Evolutionary conservation across 1,140 invertebrate species (phyloP), one percentile per base, ranked within the genome.

Genomic region (Delia radicum): DNA sequence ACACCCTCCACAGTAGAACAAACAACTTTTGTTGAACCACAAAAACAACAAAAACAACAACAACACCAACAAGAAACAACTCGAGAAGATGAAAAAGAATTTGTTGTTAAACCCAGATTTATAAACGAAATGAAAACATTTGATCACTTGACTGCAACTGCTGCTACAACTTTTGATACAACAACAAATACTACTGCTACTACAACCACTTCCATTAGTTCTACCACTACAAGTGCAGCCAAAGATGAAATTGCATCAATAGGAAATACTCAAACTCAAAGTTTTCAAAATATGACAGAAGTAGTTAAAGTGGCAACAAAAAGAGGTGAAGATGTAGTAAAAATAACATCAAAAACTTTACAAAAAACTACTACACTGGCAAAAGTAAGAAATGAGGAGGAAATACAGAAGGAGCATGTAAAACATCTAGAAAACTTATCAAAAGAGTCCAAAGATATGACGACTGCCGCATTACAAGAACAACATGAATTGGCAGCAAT

Each of bases 21-120:
- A n/a, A n/a, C n/a, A 75, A 74, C 37, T 42, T 10, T 13, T 42
- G 37, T 42, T 42, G 37, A n/a, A n/a, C n/a, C n/a, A n/a, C 37
- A 42, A 10, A 10, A 42, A 42, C 37, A 15, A 10, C 37, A 42
- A 10, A 1, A 42, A 3, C 7, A 10, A 5, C 10, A 42, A 10
- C 37, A 13, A 0, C 10, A 15, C 37, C 37, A 42, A 42, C 37
- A 42, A 42, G n/a, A n/a, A n/a, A n/a, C n/a, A n/a, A 42, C 37
- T 79, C 1, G 3, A 13, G 37, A 13, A 5, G 37, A 42, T 10
- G 37, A 42, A 13, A 3, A 10, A 42, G 37, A 42, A 10, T 15
- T 42, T 42, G 37, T 42, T 42, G 37, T 42, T 42, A 42, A 42
- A 42, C 37, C 37, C n/a, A 42, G 6, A 80, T 21, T 82, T 79